Conservation (phyloP, 1,140 invertebrate genomes). For the Adelges cooleyi region DNA sequence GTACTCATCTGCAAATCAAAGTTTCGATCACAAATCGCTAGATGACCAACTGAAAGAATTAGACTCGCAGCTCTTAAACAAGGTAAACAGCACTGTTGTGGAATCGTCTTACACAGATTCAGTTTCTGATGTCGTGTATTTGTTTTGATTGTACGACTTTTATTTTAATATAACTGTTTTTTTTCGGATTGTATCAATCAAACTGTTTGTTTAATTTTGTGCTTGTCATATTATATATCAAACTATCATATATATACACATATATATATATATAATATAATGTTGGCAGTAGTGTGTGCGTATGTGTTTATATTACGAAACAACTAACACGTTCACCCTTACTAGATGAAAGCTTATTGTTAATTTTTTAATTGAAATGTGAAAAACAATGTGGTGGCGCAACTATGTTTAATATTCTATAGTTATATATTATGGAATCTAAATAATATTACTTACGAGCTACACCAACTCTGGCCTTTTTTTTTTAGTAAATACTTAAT, state of each 20-base stretch:
- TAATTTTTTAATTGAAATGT: too few species aligned
- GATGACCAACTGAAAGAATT: constrained; percentile 72
- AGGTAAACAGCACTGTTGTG: constrained; percentile 44
- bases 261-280: not conserved
- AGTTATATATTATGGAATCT: too few species aligned
- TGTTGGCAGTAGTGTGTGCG: not conserved
- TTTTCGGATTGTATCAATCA: not conserved
- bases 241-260: not conserved
- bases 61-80: constrained; percentile 56
- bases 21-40: constrained; percentile 62
- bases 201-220: constrained; percentile 2
- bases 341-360: too few species aligned
- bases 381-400: too few species aligned
- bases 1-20: constrained; percentile 43
- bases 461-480: too few species aligned
- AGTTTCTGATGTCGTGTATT: constrained; percentile 21
- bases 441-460: too few species aligned
- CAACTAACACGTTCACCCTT: constrained; percentile 24
- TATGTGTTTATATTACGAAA: too few species aligned
- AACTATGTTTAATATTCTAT: too few species aligned
- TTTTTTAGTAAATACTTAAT: too few species aligned
- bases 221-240: not conserved
- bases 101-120: constrained; percentile 25
- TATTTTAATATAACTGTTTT: constrained; percentile 12
- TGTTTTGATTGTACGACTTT: constrained; percentile 25